These are phyloP conservation scores for Geotrupes spiniger DNA, from an alignment of 2,888 invertebrate genomes.

Conservation along the genomic window DNA sequence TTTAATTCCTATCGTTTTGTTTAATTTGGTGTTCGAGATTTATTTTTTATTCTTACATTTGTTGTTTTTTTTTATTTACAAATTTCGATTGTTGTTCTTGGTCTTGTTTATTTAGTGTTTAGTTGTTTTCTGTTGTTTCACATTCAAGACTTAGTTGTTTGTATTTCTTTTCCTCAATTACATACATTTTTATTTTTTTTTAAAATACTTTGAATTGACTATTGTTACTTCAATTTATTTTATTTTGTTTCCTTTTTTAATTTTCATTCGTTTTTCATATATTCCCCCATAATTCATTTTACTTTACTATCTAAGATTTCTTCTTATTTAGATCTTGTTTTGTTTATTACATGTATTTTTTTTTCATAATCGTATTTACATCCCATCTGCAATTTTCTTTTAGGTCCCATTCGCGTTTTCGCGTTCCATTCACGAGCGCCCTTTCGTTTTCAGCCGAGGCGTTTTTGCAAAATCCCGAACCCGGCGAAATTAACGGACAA, in stretches of 20 bases:
- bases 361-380: not conserved
- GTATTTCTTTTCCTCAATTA: not conserved
- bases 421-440: not conserved
- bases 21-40: too few relatives aligned
- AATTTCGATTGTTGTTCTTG: not conserved
- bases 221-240: not conserved
- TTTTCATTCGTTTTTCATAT: not conserved
- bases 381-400: not conserved
- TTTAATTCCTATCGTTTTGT: too few relatives aligned
- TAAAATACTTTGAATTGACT: not conserved
- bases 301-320: not conserved
- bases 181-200: not conserved
- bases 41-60: too few relatives aligned
- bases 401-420: too few relatives aligned
- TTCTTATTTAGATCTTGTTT: not conserved
- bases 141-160: not conserved
- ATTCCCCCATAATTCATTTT: not conserved
- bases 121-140: not conserved
- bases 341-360: not conserved
- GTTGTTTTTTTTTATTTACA: not conserved
- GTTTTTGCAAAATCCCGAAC: too few relatives aligned
- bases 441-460: not conserved
- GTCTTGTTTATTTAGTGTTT: not conserved
- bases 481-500: slow-evolving; percentile 11
- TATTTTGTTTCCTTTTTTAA: not conserved